Conservation (phyloP, 2,797 vertebrate species). For the Enteromius anoplus region DNA sequence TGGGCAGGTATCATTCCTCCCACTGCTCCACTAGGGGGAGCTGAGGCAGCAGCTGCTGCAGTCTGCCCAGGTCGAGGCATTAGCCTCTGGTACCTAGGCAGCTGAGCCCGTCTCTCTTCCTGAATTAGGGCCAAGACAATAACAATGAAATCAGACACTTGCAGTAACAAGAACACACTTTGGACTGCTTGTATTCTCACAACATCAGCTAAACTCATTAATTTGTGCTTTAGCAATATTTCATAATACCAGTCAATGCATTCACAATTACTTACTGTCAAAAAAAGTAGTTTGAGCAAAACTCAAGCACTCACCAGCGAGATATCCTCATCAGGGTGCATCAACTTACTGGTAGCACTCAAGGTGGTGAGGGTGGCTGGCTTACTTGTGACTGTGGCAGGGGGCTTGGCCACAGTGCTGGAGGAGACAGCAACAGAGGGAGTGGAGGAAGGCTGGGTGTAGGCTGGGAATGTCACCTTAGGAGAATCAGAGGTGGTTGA, state of each 20-base stretch:
- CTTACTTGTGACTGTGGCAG: conserved; percentile 94
- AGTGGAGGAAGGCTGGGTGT: conserved; percentile 91
- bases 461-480: conserved; percentile 98
- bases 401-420: conserved; percentile 94
- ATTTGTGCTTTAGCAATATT: neutral
- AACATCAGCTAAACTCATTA: neutral
- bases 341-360: conserved; percentile 99
- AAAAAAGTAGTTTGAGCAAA: conserved; percentile 77
- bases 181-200: conserved; percentile 18
- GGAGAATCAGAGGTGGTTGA: conserved; percentile 86
- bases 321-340: conserved; percentile 99
- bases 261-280: conserved; percentile 81
- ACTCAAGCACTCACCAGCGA: conserved; percentile 95
- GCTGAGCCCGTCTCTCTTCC: conserved; percentile 96
- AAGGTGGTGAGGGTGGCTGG: conserved; percentile 95
- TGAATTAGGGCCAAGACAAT: conserved; percentile 67
- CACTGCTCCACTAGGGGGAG: conserved; percentile 86
- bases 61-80: conserved; percentile 87
- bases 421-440: conserved; percentile 92
- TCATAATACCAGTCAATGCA: conserved; percentile 34
- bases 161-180: conserved; percentile 38
- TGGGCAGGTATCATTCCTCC: conserved; percentile 93
- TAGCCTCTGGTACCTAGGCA: conserved; percentile 94
- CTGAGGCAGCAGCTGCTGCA: conserved; percentile 83
- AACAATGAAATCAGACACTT: conserved; percentile 51